Evolutionary conservation across 2,888 invertebrate genomes (phyloP), one percentile per base, ranked within the genome.

Genomic region (Psylliodes chrysocephalus): DNA sequence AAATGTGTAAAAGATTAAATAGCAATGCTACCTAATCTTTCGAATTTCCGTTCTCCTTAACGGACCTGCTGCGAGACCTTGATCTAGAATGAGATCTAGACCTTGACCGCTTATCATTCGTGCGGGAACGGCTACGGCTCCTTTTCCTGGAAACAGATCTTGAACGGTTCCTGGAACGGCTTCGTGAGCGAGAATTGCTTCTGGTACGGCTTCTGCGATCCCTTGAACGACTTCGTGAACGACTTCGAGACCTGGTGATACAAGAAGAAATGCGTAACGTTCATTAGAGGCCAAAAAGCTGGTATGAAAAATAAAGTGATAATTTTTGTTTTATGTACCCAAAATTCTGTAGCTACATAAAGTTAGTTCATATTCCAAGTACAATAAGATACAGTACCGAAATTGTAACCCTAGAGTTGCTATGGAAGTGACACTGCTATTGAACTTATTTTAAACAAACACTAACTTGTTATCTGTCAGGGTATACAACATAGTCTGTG

Each of bases 171-270:
- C 81, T 78, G 22, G 82, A 82, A 49, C 82, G 79, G 67, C 82
- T 82, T 53, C 83, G 76, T 3, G 81, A 82, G 60, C 81, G 76
- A 7, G 82, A 82, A 59, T 79, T 79, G 71, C 82, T 82, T 49
- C 82, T 73, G 2, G 81, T 81, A 15, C 82, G 81, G 61, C 77
- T 81, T 12, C 82, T 75, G 40, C 82, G 81, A 68, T 82, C 82
- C 40, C 81, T 79, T 5, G 82, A 82, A 63, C 82, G 80, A 70
- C 82, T 82, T 61, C 82, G 77, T 12, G 82, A 82, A 65, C 82
- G 79, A 64, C 80, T 79, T 68, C 82, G 76, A 2, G 82, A 81
- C 15, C 82, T 76, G 56, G 80, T 79, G 69, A 54, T 25, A 25
- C 54, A 25, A 53, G 25, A 38, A 8, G 15, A n/a, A 15, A 25